Evolutionary conservation across 2,888 invertebrate genomes (phyloP).

Genomic region (Hololepta plana): DNA sequence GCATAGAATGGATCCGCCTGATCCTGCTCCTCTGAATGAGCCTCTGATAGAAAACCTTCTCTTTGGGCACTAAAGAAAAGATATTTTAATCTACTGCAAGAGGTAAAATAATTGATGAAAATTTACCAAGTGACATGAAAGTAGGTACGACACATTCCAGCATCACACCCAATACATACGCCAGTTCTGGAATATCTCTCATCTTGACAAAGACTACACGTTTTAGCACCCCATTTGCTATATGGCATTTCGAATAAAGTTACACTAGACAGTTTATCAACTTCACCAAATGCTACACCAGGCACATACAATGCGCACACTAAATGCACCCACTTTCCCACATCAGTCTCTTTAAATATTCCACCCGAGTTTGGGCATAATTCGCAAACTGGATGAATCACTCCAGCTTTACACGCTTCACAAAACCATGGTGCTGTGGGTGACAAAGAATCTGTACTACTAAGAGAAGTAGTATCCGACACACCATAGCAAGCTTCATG

Average conservation of each 20-base stretch:
- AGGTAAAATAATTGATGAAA: conserved; percentile 3
- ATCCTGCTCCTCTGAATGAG: conserved; percentile 75
- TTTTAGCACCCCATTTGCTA: conserved; percentile 86
- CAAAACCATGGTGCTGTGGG: conserved; percentile 99
- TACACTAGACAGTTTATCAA: conserved; percentile 76
- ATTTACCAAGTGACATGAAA: conserved; percentile 91
- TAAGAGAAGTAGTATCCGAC: conserved; percentile 76
- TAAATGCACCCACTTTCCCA: conserved; percentile 95
- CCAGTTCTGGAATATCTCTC: conserved; percentile 77
- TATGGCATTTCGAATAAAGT: conserved; percentile 97
- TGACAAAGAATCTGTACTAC: conserved; percentile 84
- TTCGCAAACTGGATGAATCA: conserved; percentile 79
- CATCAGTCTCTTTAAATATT: conserved; percentile 92
- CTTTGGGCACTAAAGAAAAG: conserved; percentile 59
- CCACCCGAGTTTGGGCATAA: conserved; percentile 85
- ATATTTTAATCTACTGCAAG: conserved; percentile 2
- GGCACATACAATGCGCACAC: conserved; percentile 96
- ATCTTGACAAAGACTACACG: conserved; percentile 81
- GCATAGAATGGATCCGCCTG: conserved; percentile 96
- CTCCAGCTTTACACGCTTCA: conserved; percentile 89
- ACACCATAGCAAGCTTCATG: conserved; percentile 97
- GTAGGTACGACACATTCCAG: conserved; percentile 92
- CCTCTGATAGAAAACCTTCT: conserved; percentile 82
- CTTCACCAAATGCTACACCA: conserved; percentile 93
- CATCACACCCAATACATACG: conserved; percentile 93